Percentiles rank a stretch among this genome's conserved stretches.
Conservation (phyloP, 2,113 vertebrate species). For the Vanacampus margaritifer region DNA sequence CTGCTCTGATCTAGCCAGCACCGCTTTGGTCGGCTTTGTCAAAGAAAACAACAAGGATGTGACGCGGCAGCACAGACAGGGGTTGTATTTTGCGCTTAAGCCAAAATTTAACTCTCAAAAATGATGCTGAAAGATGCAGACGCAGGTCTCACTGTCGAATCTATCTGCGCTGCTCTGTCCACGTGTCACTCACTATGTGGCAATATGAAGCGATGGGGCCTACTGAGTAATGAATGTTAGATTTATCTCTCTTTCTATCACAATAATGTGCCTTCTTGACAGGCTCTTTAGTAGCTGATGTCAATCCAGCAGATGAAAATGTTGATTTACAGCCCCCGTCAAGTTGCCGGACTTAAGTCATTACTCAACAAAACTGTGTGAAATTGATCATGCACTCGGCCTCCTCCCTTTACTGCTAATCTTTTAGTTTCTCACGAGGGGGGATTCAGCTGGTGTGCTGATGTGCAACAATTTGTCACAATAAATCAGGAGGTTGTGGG, state of each 20-base stretch:
- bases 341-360: conserved; percentile 11
- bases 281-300: conserved; percentile 18
- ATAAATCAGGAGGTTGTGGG: conserved; percentile 29
- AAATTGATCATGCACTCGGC: neutral
- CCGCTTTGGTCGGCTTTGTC: conserved; percentile 55
- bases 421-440: conserved; percentile 4
- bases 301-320: conserved; percentile 46
- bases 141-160: neutral
- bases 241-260: conserved; percentile 41
- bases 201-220: conserved; percentile 7
- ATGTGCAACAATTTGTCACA: conserved; percentile 22
- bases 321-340: conserved; percentile 21
- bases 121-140: neutral
- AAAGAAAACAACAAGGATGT: conserved; percentile 50
- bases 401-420: neutral
- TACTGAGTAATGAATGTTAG: conserved; percentile 36
- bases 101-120: neutral
- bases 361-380: conserved; percentile 12
- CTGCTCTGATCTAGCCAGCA: conserved; percentile 25
- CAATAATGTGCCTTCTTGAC: conserved; percentile 25
- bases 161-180: neutral
- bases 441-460: neutral
- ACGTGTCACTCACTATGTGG: conserved; percentile 10
- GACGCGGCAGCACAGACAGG: conserved; percentile 32
- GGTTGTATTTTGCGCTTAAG: neutral